Evolutionary conservation across 2,888 invertebrate species (phyloP).

Genomic region (Fragum whitleyi): DNA sequence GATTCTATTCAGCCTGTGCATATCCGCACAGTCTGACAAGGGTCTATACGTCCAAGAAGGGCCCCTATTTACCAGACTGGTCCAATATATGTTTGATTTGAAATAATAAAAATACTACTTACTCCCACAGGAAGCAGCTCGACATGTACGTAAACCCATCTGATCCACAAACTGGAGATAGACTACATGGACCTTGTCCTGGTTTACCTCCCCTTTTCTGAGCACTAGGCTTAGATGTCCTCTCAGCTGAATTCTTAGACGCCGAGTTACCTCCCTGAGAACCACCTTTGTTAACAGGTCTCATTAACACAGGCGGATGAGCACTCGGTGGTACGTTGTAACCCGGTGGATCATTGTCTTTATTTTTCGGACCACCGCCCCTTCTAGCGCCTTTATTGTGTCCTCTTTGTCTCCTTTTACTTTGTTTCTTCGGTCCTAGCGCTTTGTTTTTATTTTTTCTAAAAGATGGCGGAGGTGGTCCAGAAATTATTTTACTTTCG

Average conservation of each 20-base stretch:
- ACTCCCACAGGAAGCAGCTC: conserved; percentile 61
- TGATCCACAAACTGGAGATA: conserved; percentile 64
- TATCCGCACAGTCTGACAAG: no score
- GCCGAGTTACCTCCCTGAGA: neutral
- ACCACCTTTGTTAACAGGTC: neutral
- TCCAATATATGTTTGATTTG: no score
- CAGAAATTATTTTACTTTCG: neutral
- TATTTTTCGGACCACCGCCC: neutral
- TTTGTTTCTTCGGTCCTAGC: neutral
- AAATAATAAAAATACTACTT: no score
- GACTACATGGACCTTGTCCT: conserved; percentile 40
- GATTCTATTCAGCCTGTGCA: no score
- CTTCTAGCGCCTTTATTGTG: neutral
- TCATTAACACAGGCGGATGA: conserved; percentile 13
- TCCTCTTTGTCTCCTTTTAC: neutral
- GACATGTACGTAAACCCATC: conserved; percentile 65
- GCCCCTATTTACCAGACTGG: no score
- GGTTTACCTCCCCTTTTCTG: neutral
- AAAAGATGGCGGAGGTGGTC: conserved; percentile 16
- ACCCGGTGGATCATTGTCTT: neutral
- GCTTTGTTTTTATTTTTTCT: neutral
- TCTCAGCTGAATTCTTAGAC: neutral
- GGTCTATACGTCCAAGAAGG: no score
- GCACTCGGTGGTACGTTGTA: neutral
- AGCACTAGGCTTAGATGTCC: neutral